Conservation (phyloP, 2,113 vertebrate genomes). For the Burhinus bistriatus region DNA sequence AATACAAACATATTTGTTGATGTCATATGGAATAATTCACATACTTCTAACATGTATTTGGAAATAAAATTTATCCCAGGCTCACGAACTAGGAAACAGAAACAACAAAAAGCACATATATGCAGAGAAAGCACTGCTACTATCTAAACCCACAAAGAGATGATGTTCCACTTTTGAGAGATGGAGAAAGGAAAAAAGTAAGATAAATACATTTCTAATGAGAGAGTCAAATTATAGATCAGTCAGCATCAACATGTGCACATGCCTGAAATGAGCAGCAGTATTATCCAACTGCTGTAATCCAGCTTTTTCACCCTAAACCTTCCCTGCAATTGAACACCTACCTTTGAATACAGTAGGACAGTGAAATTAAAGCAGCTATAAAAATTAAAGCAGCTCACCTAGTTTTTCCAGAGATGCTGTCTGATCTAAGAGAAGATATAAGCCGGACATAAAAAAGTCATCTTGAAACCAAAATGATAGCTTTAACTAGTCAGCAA, state of each 20-base stretch:
- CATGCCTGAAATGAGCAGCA: neutral
- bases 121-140: neutral
- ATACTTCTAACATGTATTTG: neutral
- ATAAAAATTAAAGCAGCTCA: neutral
- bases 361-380: neutral
- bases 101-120: neutral
- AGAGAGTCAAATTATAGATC: neutral
- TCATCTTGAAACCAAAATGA: neutral
- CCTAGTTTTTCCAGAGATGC: neutral
- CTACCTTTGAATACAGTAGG: neutral
- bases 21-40: neutral
- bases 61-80: neutral
- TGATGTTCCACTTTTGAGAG: neutral
- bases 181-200: neutral
- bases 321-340: neutral
- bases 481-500: neutral
- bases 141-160: neutral
- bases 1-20: neutral
- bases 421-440: neutral
- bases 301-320: neutral
- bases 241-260: neutral
- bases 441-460: neutral
- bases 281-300: neutral
- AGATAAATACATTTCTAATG: neutral
- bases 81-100: neutral